phyloP scores from a whole-genome alignment of 2,888 invertebrate genomes.

The Nudaria mundana region DNA sequence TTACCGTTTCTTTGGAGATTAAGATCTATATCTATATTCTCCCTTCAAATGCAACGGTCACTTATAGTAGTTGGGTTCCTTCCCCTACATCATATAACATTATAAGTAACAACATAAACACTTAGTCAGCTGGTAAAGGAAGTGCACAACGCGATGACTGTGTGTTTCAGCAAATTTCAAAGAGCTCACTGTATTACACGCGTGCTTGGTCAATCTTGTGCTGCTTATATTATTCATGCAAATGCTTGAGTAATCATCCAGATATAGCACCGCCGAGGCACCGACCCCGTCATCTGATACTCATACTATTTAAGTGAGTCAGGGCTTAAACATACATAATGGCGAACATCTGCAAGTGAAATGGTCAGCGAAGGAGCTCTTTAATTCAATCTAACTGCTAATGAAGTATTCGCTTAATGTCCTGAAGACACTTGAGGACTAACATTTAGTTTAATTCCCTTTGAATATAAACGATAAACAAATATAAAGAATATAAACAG shows the following conservation, averaged over 20 bases:
- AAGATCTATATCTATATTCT: too few relatives aligned
- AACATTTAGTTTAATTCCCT: background rate
- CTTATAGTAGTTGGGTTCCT: too few relatives aligned
- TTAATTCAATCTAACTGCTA: constrained; percentile 1
- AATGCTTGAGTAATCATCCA: constrained; percentile 61
- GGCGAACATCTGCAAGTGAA: constrained; percentile 42
- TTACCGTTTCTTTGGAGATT: too few relatives aligned
- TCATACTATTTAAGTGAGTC: constrained; percentile 41
- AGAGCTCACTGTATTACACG: constrained; percentile 27
- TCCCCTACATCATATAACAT: too few relatives aligned
- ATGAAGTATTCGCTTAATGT: too few relatives aligned
- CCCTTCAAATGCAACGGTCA: too few relatives aligned
- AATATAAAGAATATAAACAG: too few relatives aligned
- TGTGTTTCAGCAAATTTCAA: too few relatives aligned
- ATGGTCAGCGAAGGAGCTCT: constrained; percentile 13
- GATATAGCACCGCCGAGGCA: constrained; percentile 54
- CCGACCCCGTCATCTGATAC: constrained; percentile 32
- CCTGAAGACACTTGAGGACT: background rate
- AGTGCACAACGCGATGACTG: too few relatives aligned
- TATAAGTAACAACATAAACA: too few relatives aligned
- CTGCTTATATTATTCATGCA: constrained; percentile 12
- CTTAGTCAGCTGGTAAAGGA: too few relatives aligned
- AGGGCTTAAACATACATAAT: constrained; percentile 36
- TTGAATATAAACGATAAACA: too few relatives aligned
- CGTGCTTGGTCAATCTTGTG: constrained; percentile 20